phyloP scores from a whole-genome alignment of 1,140 invertebrate genomes.

The Sminthurides bifidus region DNA sequence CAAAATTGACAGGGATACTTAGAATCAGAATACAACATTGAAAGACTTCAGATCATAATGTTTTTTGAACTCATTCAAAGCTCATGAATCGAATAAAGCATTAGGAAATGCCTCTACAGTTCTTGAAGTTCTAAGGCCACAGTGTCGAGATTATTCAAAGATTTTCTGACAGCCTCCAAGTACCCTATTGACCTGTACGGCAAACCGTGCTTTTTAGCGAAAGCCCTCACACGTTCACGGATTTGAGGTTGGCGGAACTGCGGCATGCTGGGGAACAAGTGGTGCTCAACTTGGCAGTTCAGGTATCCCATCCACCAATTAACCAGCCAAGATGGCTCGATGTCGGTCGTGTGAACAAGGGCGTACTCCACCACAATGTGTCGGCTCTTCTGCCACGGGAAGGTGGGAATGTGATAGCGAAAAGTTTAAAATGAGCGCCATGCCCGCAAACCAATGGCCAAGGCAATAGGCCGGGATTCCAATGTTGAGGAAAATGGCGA shows the following conservation, averaged over 20 bases:
- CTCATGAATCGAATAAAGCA: no score
- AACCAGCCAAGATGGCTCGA: constrained; percentile 4
- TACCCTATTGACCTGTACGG: no score
- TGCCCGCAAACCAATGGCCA: neutral
- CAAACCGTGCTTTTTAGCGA: constrained; percentile 1
- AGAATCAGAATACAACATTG: no score
- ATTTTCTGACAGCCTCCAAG: no score
- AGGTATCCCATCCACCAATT: constrained; percentile 18
- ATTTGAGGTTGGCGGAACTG: neutral
- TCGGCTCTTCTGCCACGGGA: neutral
- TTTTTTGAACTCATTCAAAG: no score
- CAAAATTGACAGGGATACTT: no score
- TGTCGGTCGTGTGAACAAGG: constrained; percentile 7
- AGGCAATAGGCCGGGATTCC: neutral
- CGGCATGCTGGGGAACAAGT: constrained; percentile 1
- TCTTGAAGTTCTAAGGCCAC: no score
- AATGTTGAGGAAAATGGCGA: neutral
- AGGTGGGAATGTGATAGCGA: constrained; percentile 10
- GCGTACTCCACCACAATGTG: constrained; percentile 19
- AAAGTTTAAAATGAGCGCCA: constrained; percentile 3
- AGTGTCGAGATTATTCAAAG: no score
- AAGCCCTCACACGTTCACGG: neutral
- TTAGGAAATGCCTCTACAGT: no score
- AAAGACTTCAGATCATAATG: no score
- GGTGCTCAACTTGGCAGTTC: constrained; percentile 12